Percentiles rank a stretch among this genome's conserved stretches.
phyloP scores from a whole-genome alignment of 2,113 vertebrate species.

The Camelus dromedarius region DNA sequence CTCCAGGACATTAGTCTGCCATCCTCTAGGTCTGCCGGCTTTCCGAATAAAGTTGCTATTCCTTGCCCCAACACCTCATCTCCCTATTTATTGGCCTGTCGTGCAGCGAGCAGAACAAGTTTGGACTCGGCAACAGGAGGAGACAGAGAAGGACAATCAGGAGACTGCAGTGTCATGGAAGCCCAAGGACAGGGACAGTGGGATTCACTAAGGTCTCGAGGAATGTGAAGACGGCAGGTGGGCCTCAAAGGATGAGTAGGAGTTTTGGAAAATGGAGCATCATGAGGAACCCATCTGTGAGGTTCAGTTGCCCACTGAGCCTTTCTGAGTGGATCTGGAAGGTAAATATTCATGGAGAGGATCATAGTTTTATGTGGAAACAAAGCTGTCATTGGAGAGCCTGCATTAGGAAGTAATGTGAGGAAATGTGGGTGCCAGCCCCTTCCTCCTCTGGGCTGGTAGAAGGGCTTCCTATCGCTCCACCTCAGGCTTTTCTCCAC shows the following conservation, averaged over 20 bases:
- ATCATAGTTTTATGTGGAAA: background rate
- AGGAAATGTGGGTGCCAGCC: too few relatives aligned
- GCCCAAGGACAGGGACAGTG: background rate
- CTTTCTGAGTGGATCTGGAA: background rate
- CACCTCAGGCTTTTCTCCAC: background rate
- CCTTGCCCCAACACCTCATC: too few relatives aligned
- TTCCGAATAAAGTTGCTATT: too few relatives aligned
- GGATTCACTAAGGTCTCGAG: background rate
- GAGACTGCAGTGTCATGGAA: background rate
- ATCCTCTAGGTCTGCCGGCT: too few relatives aligned
- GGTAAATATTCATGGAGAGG: background rate
- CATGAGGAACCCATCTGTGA: background rate
- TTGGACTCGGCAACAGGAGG: background rate
- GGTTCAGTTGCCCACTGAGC: background rate
- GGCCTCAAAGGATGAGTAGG: background rate
- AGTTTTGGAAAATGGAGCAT: background rate
- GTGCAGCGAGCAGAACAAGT: too few relatives aligned
- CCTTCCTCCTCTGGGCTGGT: background rate
- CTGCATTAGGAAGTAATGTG: background rate
- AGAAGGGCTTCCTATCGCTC: background rate
- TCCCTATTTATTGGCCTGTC: too few relatives aligned
- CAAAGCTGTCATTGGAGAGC: background rate
- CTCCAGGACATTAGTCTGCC: too few relatives aligned
- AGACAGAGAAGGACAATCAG: background rate
- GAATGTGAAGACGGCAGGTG: background rate